phyloP scores from a whole-genome alignment of 1,140 invertebrate genomes.

The Leptinotarsa lineolata region DNA sequence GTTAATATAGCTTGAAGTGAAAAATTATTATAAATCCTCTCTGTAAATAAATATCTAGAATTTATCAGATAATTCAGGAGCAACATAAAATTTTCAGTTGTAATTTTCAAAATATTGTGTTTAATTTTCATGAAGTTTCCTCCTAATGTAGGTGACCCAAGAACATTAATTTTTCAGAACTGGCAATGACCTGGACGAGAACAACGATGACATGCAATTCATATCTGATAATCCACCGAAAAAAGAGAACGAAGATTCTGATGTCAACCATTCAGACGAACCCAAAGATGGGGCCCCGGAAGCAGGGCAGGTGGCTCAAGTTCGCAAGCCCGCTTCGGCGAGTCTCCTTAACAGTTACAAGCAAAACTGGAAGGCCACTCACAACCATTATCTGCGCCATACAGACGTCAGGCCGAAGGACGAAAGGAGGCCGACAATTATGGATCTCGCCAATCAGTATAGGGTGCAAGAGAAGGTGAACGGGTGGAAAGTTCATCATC shows the following conservation, averaged over 20 bases:
- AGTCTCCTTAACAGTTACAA: conserved; percentile 57
- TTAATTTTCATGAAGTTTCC: no score
- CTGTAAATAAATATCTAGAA: no score
- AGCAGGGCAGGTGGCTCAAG: conserved; percentile 38
- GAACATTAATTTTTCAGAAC: conserved; percentile 55
- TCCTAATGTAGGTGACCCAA: no score
- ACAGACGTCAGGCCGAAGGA: conserved; percentile 87
- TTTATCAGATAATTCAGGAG: no score
- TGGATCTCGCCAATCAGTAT: conserved; percentile 87
- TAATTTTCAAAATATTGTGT: no score
- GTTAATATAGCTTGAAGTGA: no score
- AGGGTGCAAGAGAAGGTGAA: conserved; percentile 87
- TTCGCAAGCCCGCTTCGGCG: conserved; percentile 57
- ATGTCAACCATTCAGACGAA: conserved; percentile 47
- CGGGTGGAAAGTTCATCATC: conserved; percentile 94
- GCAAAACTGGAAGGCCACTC: conserved; percentile 65
- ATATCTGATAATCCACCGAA: conserved; percentile 59
- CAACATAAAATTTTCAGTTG: no score
- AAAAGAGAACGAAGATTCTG: conserved; percentile 57
- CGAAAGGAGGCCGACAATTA: conserved; percentile 79
- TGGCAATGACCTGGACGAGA: conserved; percentile 67
- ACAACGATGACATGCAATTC: conserved; percentile 73
- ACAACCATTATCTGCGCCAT: conserved; percentile 84
- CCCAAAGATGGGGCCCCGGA: conserved; percentile 51
- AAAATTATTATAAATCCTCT: no score